Conservation (phyloP, 2,113 vertebrate species). For the Antechinus flavipes region DNA sequence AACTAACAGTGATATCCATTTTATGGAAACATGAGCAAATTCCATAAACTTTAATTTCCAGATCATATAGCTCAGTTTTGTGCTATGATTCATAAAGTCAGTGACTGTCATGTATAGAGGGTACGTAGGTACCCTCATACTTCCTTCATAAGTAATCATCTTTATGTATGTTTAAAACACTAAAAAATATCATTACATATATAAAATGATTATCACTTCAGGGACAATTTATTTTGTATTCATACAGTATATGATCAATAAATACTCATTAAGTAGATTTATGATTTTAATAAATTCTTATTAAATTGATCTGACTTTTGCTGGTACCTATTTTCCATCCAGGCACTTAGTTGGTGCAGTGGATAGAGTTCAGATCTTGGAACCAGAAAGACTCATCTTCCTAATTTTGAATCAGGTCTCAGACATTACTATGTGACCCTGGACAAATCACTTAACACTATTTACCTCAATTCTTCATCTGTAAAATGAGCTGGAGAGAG, state of each 20-base stretch:
- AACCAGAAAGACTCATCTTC: background rate
- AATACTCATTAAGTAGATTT: background rate
- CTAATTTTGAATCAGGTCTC: background rate
- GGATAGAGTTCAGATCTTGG: background rate
- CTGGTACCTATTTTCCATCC: background rate
- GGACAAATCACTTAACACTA: background rate
- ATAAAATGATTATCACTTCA: background rate
- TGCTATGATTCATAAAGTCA: slow-evolving; percentile 26
- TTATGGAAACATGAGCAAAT: background rate
- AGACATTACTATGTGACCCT: background rate
- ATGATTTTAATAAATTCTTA: background rate
- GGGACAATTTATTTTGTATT: background rate
- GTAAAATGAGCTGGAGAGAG: background rate
- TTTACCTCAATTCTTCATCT: background rate
- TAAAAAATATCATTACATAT: background rate
- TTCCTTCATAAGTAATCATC: background rate
- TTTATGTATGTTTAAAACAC: background rate
- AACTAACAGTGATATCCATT: background rate
- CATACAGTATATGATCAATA: background rate
- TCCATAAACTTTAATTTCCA: slow-evolving; percentile 10
- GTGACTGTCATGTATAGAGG: background rate
- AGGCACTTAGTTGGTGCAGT: background rate
- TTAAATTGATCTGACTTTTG: background rate
- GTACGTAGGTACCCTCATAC: background rate
- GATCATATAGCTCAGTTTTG: background rate